Conservation (phyloP, 2,888 invertebrate genomes). For the Dichetophora obliterata region DNA sequence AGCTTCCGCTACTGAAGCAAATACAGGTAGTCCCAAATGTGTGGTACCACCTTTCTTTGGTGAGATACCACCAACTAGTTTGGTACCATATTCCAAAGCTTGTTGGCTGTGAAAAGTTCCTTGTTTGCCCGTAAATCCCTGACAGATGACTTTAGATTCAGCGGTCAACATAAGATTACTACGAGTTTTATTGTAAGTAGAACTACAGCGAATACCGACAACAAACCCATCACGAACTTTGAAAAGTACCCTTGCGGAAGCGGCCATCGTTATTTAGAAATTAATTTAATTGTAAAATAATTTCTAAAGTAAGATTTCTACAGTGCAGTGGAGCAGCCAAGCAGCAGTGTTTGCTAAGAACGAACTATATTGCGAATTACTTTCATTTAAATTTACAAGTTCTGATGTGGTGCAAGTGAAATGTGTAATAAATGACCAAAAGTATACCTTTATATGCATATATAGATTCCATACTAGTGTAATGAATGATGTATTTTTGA, state of each 20-base stretch:
- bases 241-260: slow-evolving; percentile 73
- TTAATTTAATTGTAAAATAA: background rate
- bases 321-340: background rate
- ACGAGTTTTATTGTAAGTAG: slow-evolving; percentile 81
- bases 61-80: slow-evolving; percentile 85
- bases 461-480: no score
- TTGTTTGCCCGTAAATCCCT: slow-evolving; percentile 99
- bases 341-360: no score
- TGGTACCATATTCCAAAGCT: slow-evolving; percentile 97
- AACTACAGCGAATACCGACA: slow-evolving; percentile 78
- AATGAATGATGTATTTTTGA: no score
- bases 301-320: background rate
- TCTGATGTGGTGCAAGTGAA: no score
- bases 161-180: slow-evolving; percentile 85
- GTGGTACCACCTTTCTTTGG: slow-evolving; percentile 85
- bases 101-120: slow-evolving; percentile 95
- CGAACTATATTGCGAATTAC: no score
- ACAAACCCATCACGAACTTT: slow-evolving; percentile 76
- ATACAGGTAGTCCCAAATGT: slow-evolving; percentile 82
- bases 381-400: no score
- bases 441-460: no score
- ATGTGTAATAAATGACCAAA: no score
- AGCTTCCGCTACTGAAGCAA: slow-evolving; percentile 77
- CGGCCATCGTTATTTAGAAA: slow-evolving; percentile 71
- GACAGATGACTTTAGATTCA: slow-evolving; percentile 95